These are phyloP conservation scores for Cheilosia impressa DNA, from an alignment of 2,888 invertebrate species.

Conservation along the genomic window DNA sequence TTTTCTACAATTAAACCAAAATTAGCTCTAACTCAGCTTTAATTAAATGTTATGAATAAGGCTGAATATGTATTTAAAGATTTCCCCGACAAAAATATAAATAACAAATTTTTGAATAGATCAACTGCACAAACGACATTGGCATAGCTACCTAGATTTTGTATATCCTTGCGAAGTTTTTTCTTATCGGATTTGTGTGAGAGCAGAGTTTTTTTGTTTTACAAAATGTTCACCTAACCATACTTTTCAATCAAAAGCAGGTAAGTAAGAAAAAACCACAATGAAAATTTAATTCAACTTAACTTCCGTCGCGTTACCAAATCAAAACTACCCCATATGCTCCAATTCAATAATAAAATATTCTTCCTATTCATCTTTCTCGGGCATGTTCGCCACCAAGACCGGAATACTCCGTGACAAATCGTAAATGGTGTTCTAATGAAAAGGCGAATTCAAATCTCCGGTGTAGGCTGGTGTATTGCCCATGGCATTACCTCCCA, in stretches of 20 bases:
- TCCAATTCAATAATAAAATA: not conserved
- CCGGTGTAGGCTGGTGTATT: slow-evolving; percentile 43
- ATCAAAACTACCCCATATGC: not conserved
- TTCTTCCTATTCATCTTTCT: not conserved
- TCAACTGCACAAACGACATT: too few relatives aligned
- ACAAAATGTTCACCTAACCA: not conserved
- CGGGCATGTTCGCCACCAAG: not conserved
- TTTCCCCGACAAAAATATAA: too few relatives aligned
- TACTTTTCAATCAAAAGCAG: not conserved
- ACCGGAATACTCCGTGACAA: slow-evolving; percentile 38
- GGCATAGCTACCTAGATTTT: too few relatives aligned
- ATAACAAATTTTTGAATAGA: too few relatives aligned
- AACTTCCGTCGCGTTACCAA: slow-evolving; percentile 23
- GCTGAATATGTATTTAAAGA: too few relatives aligned
- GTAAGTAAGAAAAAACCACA: not conserved
- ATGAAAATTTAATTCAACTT: slow-evolving; percentile 12
- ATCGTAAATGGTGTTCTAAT: slow-evolving; percentile 31
- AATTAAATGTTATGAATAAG: too few relatives aligned
- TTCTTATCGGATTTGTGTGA: too few relatives aligned
- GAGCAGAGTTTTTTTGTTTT: too few relatives aligned
- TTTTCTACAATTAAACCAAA: too few relatives aligned
- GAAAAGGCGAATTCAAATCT: slow-evolving; percentile 56
- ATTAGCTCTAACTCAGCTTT: too few relatives aligned
- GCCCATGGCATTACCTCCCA: not conserved
- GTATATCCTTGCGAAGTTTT: too few relatives aligned